Evolutionary conservation across 2,797 vertebrate species (phyloP).

Genomic region (Amphiprion clarkii): DNA sequence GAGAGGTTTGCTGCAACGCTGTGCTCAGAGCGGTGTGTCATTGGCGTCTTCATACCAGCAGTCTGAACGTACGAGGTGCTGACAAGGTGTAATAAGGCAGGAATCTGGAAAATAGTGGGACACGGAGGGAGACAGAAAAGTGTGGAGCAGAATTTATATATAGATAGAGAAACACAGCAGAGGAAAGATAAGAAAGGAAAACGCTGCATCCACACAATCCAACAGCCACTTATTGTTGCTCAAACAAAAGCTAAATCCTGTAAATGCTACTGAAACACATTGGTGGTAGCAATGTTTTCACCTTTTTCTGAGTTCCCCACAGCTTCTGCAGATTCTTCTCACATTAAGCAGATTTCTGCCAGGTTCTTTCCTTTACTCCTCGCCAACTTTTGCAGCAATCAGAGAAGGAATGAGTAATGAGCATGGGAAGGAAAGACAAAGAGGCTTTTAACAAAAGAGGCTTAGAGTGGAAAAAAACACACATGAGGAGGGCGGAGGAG

Average conservation of each 20-base stretch:
- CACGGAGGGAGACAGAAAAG: neutral
- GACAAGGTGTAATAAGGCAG: constrained; percentile 25
- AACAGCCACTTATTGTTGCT: too few species aligned
- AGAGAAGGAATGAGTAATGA: constrained; percentile 57
- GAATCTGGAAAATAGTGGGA: constrained; percentile 15
- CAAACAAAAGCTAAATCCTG: neutral
- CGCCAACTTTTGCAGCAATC: constrained; percentile 39
- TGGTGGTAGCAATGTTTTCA: neutral
- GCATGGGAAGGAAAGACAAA: constrained; percentile 56
- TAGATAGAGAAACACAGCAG: neutral
- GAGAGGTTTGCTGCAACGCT: constrained; percentile 5
- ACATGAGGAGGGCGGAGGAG: neutral
- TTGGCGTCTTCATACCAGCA: constrained; percentile 7
- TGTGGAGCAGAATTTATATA: neutral
- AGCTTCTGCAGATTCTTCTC: neutral
- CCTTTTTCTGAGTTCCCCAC: neutral
- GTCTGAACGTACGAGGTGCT: constrained; percentile 21
- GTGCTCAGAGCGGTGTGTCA: constrained; percentile 33
- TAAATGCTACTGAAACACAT: neutral
- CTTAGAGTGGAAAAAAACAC: constrained; percentile 57
- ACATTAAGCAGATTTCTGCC: neutral
- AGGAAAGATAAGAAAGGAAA: too few species aligned
- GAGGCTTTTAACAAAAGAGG: constrained; percentile 70
- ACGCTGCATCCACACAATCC: too few species aligned
- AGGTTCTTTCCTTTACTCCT: constrained; percentile 17